Evolutionary conservation across 2,113 vertebrate species (phyloP).

Genomic region (Calyptomena viridis): DNA sequence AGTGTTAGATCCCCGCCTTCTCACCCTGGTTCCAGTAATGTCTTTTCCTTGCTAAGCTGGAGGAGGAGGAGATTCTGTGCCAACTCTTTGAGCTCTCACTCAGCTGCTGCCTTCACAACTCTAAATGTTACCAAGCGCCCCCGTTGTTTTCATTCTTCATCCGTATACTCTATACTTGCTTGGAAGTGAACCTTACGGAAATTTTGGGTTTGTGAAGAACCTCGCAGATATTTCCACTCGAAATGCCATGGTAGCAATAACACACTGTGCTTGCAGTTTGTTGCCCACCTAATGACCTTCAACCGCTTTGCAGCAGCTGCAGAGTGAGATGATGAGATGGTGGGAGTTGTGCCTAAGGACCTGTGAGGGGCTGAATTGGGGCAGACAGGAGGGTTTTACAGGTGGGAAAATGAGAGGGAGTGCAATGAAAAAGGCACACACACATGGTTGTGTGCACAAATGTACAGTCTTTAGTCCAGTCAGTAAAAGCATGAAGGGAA

Average conservation of each 20-base stretch:
- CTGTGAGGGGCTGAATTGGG: background rate
- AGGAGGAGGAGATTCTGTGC: slow-evolving; percentile 19
- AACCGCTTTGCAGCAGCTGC: background rate
- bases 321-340: background rate
- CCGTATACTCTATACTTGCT: slow-evolving; percentile 21
- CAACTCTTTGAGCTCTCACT: slow-evolving; percentile 50
- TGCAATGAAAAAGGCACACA: background rate
- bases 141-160: slow-evolving; percentile 54
- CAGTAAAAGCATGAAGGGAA: background rate
- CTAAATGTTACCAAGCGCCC: slow-evolving; percentile 58
- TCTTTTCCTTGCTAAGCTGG: slow-evolving; percentile 50
- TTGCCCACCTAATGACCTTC: slow-evolving; percentile 38
- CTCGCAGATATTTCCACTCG: slow-evolving; percentile 59
- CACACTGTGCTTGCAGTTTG: background rate
- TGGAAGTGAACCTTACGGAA: slow-evolving; percentile 58
- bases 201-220: slow-evolving; percentile 42
- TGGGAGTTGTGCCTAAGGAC: background rate
- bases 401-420: background rate
- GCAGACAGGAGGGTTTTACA: background rate
- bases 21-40: background rate
- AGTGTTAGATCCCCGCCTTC: background rate
- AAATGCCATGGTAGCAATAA: slow-evolving; percentile 49
- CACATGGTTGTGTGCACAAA: background rate
- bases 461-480: background rate
- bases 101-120: slow-evolving; percentile 49